Percentiles rank a stretch among this genome's conserved stretches.
phyloP scores from a whole-genome alignment of 2,888 invertebrate species.

The Peribatodes rhomboidaria region DNA sequence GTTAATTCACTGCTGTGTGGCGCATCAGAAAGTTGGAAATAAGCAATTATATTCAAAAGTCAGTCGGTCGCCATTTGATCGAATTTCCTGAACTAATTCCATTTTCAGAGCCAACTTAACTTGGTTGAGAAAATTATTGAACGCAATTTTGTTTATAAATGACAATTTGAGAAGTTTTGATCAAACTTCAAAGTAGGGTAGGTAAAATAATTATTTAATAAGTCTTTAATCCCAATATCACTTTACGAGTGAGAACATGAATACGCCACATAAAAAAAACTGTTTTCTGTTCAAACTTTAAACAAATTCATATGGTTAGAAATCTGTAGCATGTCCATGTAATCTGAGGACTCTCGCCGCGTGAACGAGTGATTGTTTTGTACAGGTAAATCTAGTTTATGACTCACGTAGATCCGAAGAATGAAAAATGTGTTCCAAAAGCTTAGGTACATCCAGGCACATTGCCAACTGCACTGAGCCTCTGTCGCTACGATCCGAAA shows the following conservation, averaged over 20 bases:
- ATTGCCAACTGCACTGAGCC: conserved; percentile 58
- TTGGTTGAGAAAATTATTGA: conserved; percentile 56
- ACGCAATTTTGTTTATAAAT: conserved; percentile 61
- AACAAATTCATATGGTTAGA: too few species aligned
- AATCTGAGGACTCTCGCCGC: too few species aligned
- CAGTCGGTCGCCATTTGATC: conserved; percentile 58
- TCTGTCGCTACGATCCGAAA: conserved; percentile 49
- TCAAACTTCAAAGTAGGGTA: conserved; percentile 29
- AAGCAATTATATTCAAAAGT: conserved; percentile 59
- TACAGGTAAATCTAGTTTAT: conserved; percentile 10
- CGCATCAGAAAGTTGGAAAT: conserved; percentile 53
- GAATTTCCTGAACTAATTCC: conserved; percentile 64
- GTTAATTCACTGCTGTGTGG: conserved; percentile 29
- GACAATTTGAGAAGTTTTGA: conserved; percentile 51
- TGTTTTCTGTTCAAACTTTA: too few species aligned
- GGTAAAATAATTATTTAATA: conserved; percentile 13
- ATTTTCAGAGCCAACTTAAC: conserved; percentile 54
- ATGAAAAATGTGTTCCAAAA: conserved; percentile 26
- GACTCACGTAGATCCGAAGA: conserved; percentile 17
- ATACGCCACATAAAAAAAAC: background rate
- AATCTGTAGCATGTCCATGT: too few species aligned
- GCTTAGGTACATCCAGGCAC: conserved; percentile 46
- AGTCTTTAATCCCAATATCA: conserved; percentile 6
- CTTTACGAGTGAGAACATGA: background rate
- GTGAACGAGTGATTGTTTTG: conserved; percentile 12